phyloP scores from a whole-genome alignment of 1,140 invertebrate species.

The Trichomalopsis sarcophagae region DNA sequence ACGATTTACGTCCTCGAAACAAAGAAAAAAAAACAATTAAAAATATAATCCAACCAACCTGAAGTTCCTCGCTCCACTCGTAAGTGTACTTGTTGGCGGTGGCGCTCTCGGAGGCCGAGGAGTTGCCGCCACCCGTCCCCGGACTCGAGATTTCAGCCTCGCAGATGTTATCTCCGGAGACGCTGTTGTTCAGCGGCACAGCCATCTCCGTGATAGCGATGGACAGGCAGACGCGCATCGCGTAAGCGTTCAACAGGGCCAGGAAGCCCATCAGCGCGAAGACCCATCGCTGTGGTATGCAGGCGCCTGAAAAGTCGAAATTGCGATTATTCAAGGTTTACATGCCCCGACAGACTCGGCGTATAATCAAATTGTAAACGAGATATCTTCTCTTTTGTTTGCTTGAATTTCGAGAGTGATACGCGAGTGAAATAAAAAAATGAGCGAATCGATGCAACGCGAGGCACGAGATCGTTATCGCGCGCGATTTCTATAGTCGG shows the following conservation, averaged over 20 bases:
- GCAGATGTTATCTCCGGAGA: not conserved
- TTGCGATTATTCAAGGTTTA: not conserved
- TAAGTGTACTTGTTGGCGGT: slow-evolving; percentile 8
- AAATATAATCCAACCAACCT: slow-evolving; percentile 4
- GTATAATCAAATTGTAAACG: not conserved
- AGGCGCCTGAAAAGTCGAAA: slow-evolving; percentile 72
- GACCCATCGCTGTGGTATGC: slow-evolving; percentile 84
- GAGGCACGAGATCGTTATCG: not conserved
- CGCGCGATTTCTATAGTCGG: slow-evolving; percentile 42
- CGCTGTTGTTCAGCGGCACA: slow-evolving; percentile 57
- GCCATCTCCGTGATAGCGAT: slow-evolving; percentile 94
- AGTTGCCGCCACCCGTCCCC: not conserved
- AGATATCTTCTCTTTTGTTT: too few species aligned
- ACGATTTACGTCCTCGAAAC: too few species aligned
- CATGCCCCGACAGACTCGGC: slow-evolving; percentile 20
- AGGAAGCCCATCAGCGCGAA: slow-evolving; percentile 90
- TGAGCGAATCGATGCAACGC: not conserved
- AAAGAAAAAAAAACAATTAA: too few species aligned
- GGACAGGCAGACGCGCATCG: slow-evolving; percentile 91
- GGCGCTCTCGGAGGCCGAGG: not conserved
- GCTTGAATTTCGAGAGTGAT: not conserved
- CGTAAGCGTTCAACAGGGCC: slow-evolving; percentile 90
- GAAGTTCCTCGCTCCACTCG: slow-evolving; percentile 37
- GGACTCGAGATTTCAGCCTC: not conserved
- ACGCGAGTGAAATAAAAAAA: not conserved